phyloP scores from a whole-genome alignment of 2,888 invertebrate genomes.

The Orthosia incerta region DNA sequence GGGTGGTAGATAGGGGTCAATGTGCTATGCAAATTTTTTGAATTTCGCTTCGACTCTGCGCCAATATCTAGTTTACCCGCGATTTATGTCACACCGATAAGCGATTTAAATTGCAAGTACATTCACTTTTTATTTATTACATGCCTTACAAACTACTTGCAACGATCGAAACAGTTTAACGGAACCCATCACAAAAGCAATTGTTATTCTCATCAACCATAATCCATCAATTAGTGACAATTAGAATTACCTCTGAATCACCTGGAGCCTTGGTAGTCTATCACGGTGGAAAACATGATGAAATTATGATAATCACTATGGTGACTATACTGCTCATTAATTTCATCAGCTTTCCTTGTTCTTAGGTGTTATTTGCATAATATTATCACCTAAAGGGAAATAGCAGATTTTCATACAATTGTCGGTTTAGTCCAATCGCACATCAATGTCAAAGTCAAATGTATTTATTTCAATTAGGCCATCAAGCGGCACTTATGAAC shows the following conservation, averaged over 20 bases:
- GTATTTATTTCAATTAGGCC: too few species aligned
- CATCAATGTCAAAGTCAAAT: too few species aligned
- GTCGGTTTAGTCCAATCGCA: neutral
- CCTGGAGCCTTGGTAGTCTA: constrained; percentile 59
- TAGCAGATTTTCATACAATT: neutral
- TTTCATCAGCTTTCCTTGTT: constrained; percentile 39
- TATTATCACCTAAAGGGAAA: constrained; percentile 4
- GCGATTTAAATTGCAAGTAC: too few species aligned
- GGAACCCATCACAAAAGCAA: constrained; percentile 15
- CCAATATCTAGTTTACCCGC: too few species aligned
- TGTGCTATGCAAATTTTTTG: too few species aligned
- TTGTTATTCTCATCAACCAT: constrained; percentile 1
- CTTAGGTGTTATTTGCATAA: constrained; percentile 21
- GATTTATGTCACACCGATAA: too few species aligned
- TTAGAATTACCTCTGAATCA: constrained; percentile 45
- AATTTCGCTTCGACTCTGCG: too few species aligned
- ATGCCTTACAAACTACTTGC: too few species aligned
- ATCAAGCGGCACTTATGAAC: too few species aligned
- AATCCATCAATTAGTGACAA: constrained; percentile 50
- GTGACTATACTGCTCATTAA: neutral
- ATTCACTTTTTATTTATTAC: too few species aligned
- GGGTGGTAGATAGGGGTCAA: too few species aligned
- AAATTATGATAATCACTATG: constrained; percentile 27
- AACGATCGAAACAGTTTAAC: neutral
- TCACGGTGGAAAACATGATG: constrained; percentile 35